Evolutionary conservation across 2,113 vertebrate species (phyloP).

Genomic region (Serilophus lunatus): DNA sequence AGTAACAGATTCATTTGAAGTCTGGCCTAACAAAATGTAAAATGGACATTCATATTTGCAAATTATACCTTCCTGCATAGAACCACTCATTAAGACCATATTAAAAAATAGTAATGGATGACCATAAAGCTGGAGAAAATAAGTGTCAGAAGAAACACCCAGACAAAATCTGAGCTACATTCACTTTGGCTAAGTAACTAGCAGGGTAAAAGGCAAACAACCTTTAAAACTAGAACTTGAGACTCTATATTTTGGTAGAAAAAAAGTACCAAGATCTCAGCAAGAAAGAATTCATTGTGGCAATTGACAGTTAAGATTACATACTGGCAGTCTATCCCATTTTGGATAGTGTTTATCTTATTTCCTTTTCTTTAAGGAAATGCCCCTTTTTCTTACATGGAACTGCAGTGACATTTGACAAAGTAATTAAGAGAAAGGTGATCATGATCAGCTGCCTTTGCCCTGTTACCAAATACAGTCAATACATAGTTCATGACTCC

Average conservation of each 20-base stretch:
- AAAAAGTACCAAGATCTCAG: background rate
- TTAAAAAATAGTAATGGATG: background rate
- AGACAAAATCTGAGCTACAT: background rate
- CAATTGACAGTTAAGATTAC: background rate
- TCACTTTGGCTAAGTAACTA: background rate
- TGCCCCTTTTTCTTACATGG: background rate
- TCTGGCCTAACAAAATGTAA: background rate
- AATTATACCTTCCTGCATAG: background rate
- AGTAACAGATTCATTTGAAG: background rate
- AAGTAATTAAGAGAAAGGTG: constrained; percentile 33
- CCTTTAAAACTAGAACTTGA: background rate
- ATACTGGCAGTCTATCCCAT: background rate
- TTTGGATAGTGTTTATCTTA: constrained; percentile 12
- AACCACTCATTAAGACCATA: background rate
- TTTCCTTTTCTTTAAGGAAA: constrained; percentile 36
- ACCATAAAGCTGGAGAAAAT: background rate
- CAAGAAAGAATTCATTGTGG: background rate
- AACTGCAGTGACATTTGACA: constrained; percentile 34
- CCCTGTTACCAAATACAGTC: constrained; percentile 12
- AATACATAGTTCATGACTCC: constrained; percentile 36
- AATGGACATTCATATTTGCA: background rate
- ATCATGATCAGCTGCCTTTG: constrained; percentile 27
- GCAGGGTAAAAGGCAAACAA: background rate
- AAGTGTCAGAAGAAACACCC: background rate
- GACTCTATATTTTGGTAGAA: background rate